Percentiles rank a stretch among this genome's conserved stretches.
Evolutionary conservation across 2,888 invertebrate genomes (phyloP).

Genomic region (Diploptera punctata): DNA sequence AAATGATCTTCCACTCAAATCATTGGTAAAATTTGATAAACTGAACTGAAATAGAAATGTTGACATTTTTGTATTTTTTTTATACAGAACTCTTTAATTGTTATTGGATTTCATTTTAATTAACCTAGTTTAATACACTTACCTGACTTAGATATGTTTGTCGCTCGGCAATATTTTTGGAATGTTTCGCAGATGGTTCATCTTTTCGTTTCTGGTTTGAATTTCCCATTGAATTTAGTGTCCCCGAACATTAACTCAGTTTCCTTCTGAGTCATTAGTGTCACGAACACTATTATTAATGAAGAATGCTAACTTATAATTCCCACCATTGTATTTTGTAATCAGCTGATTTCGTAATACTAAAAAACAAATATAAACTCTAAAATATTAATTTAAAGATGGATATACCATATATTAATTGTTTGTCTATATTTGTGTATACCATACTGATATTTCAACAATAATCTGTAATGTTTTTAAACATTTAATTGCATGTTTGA

Average conservation of each 20-base stretch:
- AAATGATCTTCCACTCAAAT: conserved; percentile 67
- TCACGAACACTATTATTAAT: neutral
- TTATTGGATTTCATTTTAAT: too few relatives aligned
- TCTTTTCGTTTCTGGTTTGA: neutral
- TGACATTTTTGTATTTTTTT: too few relatives aligned
- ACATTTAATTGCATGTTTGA: too few relatives aligned
- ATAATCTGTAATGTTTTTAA: too few relatives aligned
- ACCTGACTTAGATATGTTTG: conserved; percentile 38
- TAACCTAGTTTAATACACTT: conserved; percentile 15
- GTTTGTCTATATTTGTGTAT: too few relatives aligned
- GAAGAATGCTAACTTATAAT: conserved; percentile 1
- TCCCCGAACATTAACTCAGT: conserved; percentile 47
- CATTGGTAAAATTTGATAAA: conserved; percentile 64
- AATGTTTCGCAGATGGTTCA: neutral
- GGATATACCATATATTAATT: too few relatives aligned
- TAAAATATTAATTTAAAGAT: too few relatives aligned
- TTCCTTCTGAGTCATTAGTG: too few relatives aligned
- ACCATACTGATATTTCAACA: too few relatives aligned
- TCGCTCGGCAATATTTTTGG: neutral
- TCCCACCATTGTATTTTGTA: conserved; percentile 7
- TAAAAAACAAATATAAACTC: too few relatives aligned
- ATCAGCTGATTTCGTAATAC: conserved; percentile 29
- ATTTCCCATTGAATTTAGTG: conserved; percentile 35
- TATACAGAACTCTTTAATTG: too few relatives aligned
- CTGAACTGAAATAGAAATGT: conserved; percentile 59